Percentiles rank a stretch among this genome's conserved stretches.
Evolutionary conservation across 2,113 vertebrate species (phyloP).

Genomic region (Mixornis gularis): DNA sequence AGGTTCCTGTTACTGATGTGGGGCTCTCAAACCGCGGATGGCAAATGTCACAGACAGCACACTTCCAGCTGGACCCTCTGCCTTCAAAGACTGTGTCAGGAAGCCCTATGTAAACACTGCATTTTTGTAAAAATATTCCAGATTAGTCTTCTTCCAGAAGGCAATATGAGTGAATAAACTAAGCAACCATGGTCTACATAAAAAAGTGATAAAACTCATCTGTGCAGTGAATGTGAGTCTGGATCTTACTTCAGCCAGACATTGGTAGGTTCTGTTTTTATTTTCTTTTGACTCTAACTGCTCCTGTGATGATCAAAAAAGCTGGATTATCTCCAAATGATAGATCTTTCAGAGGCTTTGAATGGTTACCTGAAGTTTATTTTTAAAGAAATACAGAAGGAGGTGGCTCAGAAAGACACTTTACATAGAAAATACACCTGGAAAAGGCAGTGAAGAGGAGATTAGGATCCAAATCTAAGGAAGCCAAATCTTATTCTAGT

Average conservation of each 20-base stretch:
- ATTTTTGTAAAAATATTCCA: neutral
- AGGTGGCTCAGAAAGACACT: neutral
- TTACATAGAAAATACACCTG: neutral
- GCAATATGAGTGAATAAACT: neutral
- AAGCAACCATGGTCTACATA: neutral
- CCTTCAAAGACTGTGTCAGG: neutral
- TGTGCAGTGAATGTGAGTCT: neutral
- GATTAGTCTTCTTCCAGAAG: neutral
- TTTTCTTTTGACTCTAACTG: neutral
- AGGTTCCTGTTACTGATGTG: neutral
- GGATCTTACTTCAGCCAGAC: neutral
- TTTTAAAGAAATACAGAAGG: neutral
- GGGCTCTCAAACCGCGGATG: neutral
- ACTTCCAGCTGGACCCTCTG: neutral
- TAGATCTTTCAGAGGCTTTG: neutral
- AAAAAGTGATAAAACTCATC: neutral
- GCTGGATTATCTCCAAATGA: neutral
- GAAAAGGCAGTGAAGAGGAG: neutral
- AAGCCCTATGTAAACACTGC: neutral
- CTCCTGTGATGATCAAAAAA: neutral
- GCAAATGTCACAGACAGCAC: neutral
- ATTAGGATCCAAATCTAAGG: neutral
- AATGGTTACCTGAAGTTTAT: neutral
- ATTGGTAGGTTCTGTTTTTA: neutral
- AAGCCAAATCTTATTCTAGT: neutral